These are phyloP conservation scores for Mesodorylaimus sp. DNA, from an alignment of 2,888 invertebrate genomes.

Conservation along the genomic window DNA sequence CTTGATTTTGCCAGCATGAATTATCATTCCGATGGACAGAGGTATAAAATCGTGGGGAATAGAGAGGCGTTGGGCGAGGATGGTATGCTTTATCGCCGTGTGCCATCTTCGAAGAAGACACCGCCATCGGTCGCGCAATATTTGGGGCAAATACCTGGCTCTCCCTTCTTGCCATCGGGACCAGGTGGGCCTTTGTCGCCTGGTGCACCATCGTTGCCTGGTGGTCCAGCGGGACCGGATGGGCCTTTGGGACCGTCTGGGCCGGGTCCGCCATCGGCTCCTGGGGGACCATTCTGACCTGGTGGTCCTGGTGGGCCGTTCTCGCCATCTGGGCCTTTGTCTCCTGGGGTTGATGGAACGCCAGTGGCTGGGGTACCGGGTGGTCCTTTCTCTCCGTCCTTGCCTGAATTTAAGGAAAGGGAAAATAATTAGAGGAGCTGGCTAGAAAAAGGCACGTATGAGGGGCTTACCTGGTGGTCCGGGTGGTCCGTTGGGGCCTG, in stretches of 20 bases:
- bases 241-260: slow-evolving; percentile 1
- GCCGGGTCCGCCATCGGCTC: slow-evolving; percentile 5
- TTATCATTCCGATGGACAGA: too few relatives aligned
- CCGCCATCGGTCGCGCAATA: slow-evolving; percentile 4
- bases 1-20: too few relatives aligned
- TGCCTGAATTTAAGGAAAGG: too few relatives aligned
- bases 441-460: too few relatives aligned
- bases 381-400: background rate
- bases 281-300: slow-evolving; percentile 7
- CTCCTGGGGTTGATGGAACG: background rate
- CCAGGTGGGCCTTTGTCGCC: background rate
- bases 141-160: slow-evolving; percentile 1
- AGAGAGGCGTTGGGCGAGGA: too few relatives aligned
- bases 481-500: background rate
- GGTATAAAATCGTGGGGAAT: too few relatives aligned
- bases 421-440: too few relatives aligned
- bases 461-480: too few relatives aligned
- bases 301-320: slow-evolving; percentile 6
- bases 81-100: slow-evolving; percentile 4
- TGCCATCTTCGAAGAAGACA: slow-evolving; percentile 6
- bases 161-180: slow-evolving; percentile 1
- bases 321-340: slow-evolving; percentile 6
- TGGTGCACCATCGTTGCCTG: slow-evolving; percentile 7
- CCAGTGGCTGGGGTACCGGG: background rate
- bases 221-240: slow-evolving; percentile 5